Conservation (phyloP, 2,888 invertebrate species). For the Adineta ricciae region DNA sequence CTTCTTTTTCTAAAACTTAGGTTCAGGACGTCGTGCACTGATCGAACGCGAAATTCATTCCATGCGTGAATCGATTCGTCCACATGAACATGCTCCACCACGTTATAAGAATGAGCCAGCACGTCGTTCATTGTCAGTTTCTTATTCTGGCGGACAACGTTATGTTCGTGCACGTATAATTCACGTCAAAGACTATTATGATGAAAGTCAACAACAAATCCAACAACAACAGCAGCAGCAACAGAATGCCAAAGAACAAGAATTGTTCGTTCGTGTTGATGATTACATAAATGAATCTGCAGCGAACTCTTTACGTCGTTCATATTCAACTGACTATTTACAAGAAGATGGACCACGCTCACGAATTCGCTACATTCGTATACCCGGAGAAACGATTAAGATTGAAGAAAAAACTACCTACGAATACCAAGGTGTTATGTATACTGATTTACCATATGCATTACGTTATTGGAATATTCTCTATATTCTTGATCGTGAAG, state of each 20-base stretch:
- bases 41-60: neutral
- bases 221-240: neutral
- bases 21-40: neutral
- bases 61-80: neutral
- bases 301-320: slow-evolving; percentile 20
- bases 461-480: slow-evolving; percentile 32
- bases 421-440: slow-evolving; percentile 8
- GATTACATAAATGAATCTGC: slow-evolving; percentile 32
- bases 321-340: slow-evolving; percentile 32
- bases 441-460: slow-evolving; percentile 26
- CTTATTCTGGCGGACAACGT: neutral
- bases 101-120: neutral
- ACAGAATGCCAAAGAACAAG: neutral
- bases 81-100: slow-evolving; percentile 18
- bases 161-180: slow-evolving; percentile 16
- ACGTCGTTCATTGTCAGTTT: neutral
- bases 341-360: slow-evolving; percentile 26
- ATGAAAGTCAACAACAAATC: neutral
- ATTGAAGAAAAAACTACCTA: slow-evolving; percentile 11
- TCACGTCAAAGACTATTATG: neutral
- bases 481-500: slow-evolving; percentile 23
- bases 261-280: slow-evolving; percentile 33
- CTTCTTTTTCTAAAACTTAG: neutral
- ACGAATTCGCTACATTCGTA: slow-evolving; percentile 26
- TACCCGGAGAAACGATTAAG: slow-evolving; percentile 24